Percentiles rank a stretch among this genome's conserved stretches.
phyloP scores from a whole-genome alignment of 2,888 invertebrate genomes.

The Schizotus pectinicornis region DNA sequence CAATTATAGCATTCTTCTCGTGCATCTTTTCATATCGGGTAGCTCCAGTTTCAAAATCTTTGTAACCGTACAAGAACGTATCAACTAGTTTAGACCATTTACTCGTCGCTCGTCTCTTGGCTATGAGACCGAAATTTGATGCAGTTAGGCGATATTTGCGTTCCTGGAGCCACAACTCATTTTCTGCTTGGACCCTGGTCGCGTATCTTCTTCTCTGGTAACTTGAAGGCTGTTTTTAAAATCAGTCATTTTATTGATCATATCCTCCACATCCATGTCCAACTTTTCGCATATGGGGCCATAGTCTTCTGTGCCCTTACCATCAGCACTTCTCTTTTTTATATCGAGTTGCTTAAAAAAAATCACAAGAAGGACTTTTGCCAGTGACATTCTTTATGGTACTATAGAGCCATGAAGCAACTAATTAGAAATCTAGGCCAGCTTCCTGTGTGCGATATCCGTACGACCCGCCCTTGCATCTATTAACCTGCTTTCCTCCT shows the following conservation, averaged over 20 bases:
- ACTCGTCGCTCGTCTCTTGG: constrained; percentile 1
- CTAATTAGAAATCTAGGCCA: neutral
- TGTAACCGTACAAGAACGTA: neutral
- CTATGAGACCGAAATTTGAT: constrained; percentile 1
- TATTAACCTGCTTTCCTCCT: constrained; percentile 1
- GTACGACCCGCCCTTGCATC: neutral
- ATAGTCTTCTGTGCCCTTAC: constrained; percentile 4
- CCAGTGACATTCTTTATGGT: neutral
- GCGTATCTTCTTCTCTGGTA: neutral
- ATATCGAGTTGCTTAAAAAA: neutral
- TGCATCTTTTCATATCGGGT: neutral
- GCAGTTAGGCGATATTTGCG: constrained; percentile 6
- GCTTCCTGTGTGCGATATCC: neutral
- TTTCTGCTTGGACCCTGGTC: neutral
- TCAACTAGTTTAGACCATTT: constrained; percentile 5
- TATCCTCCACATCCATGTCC: neutral
- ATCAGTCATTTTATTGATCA: neutral
- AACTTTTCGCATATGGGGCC: neutral
- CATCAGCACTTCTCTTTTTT: neutral
- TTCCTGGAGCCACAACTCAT: neutral
- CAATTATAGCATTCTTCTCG: constrained; percentile 1
- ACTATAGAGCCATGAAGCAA: neutral
- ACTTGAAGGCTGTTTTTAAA: neutral
- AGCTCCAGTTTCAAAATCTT: neutral
- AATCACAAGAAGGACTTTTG: neutral